Base-by-base conservation (phyloP, 2,113 vertebrate species). In the Leptosomus discolor region DNA sequence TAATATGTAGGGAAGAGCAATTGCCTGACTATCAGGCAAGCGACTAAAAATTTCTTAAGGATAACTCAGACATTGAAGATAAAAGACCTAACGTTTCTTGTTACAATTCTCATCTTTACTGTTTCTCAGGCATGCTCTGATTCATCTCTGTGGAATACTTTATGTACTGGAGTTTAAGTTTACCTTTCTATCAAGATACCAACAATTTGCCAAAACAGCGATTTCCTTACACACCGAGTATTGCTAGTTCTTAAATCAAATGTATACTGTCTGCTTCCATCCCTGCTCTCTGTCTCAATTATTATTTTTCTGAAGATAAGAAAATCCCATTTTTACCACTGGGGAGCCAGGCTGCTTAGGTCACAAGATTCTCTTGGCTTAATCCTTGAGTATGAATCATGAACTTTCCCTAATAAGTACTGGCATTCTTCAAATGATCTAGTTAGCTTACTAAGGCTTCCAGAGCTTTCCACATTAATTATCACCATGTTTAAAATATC, bases 281-380 rank as follows among this genome's bases (percentile, higher is more conserved):
- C 57, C 48, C 89, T 51, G 56, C 69, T 91, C 64, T 88, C 60
- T 92, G 80, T 85, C 83, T 91, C 80, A 51, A 46, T 61, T 78
- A 87, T 34, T 88, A 86, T 64, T 94, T 92, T 88, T 71, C 20
- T 7, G 65, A 85, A 95, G 92, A 97, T 95, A 97, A 97, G 88
- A 96, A 97, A 97, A 95, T 79, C 91, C 86, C 95, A 54, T 57
- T 95, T 97, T 95, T 94, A 95, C 92, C 91, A 94, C 86, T 82
- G 89, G 92, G 95, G 65, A 95, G 69, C 80, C 94, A 92, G 94
- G 89, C 94, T 91, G 89, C 80, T 95, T 92, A 96, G 92, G 95
- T 95, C 97, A 97, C 95, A 94, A 95, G 94, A 95, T 95, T 97
- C 92, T 86, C 69, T 96, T 96, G 91, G 94, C 95, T 94, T 92